These are phyloP conservation scores for Sternarchorhynchus goeldii DNA, from an alignment of 2,797 vertebrate genomes.

Conservation along the genomic window DNA sequence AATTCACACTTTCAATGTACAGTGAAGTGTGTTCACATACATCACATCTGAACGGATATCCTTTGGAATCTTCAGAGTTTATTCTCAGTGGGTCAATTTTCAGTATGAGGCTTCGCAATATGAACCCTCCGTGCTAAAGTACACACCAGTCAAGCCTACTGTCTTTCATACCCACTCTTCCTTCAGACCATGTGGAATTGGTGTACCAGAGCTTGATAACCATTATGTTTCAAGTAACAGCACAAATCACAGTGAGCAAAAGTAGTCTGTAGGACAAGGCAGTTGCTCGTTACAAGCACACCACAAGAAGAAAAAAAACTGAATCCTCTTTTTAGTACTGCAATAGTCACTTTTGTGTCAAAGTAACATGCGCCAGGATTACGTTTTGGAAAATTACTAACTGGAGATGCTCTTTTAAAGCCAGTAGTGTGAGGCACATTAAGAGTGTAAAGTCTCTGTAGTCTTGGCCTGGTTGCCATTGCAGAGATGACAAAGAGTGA, in stretches of 20 bases:
- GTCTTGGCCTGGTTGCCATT: constrained; percentile 53
- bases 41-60: not conserved
- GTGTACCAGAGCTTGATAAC: constrained; percentile 65
- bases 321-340: constrained; percentile 47
- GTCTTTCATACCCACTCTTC: constrained; percentile 56
- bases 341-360: constrained; percentile 31
- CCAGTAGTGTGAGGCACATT: constrained; percentile 51
- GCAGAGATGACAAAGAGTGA: constrained; percentile 42
- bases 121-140: constrained; percentile 19
- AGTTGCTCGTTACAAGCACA: constrained; percentile 66
- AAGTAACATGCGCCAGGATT: constrained; percentile 46
- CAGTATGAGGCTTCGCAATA: not conserved
- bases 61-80: constrained; percentile 16
- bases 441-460: constrained; percentile 42
- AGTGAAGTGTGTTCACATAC: not conserved
- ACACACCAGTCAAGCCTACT: constrained; percentile 36
- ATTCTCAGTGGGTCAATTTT: not conserved
- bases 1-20: not conserved
- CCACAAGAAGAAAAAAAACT: constrained; percentile 52
- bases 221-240: constrained; percentile 68
- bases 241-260: constrained; percentile 63
- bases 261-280: constrained; percentile 63
- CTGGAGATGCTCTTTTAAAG: constrained; percentile 22
- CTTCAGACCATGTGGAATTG: constrained; percentile 53
- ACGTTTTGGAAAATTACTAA: constrained; percentile 36